Evolutionary conservation across 2,113 vertebrate genomes (phyloP).

Genomic region (Nothoprocta pentlandii): DNA sequence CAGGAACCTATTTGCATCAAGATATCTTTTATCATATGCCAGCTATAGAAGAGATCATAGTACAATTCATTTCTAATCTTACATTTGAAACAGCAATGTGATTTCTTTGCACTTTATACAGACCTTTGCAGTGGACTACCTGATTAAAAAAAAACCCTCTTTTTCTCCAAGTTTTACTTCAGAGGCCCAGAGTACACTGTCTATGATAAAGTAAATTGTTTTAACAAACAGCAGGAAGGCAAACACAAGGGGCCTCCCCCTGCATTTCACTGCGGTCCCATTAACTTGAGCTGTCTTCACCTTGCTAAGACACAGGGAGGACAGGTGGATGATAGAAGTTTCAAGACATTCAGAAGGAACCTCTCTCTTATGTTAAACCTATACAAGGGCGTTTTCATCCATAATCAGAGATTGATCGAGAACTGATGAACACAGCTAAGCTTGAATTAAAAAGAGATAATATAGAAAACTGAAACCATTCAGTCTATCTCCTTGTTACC

Average conservation of each 20-base stretch:
- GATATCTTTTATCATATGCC: neutral
- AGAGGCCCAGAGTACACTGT: neutral
- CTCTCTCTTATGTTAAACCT: neutral
- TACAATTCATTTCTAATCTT: neutral
- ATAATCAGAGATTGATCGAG: neutral
- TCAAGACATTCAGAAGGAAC: rapidly evolving
- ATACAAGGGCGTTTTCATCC: neutral
- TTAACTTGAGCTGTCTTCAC: neutral
- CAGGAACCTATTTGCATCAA: neutral
- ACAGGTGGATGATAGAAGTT: rapidly evolving
- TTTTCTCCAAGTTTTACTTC: neutral
- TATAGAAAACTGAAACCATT: neutral
- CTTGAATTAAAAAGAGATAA: neutral
- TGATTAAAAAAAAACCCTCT: neutral
- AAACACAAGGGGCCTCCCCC: neutral
- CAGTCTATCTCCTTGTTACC: neutral
- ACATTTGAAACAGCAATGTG: neutral
- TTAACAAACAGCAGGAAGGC: neutral
- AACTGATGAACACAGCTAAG: neutral
- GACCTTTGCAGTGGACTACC: neutral
- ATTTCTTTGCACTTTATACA: neutral
- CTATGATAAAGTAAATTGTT: neutral
- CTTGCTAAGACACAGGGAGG: neutral
- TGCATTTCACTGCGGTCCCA: neutral
- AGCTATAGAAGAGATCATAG: neutral